Base-by-base conservation (phyloP, 2,797 vertebrate genomes). In the Oophaga sylvatica region DNA sequence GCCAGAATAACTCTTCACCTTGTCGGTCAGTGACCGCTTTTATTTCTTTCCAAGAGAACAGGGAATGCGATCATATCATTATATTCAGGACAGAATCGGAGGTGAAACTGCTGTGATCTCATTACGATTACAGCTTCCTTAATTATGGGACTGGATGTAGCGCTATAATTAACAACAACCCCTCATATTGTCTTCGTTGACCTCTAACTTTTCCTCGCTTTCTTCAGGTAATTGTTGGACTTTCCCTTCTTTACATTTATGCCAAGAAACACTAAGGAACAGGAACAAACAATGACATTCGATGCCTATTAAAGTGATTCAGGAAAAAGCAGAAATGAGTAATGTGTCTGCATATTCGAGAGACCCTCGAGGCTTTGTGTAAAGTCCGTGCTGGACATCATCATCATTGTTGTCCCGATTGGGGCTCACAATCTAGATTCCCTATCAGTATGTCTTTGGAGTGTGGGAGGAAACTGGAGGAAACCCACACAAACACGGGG, bases 41-140 rank as follows among this genome's bases (percentile, higher is more conserved):
- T 22, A 65, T 29, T 22, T 35, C 26, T 73, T n/a, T 53, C 29
- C 2, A 20, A 22, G 2, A 41, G 2, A 73, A 60, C 17, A 59
- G 57, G 70, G 76, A 76, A 84, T 62, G 35, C 22, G 71, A 76
- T 84, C 56, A 53, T 84, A 84, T 63, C 53, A 84, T 84, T 73
- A 83, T n/a, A 53, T 57, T 57, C 31, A 76, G 29, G 19, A 62
- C 78, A 62, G 78, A 62, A 62, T 17, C 53, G 59, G 45, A 57
- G 79, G 79, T 71, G 80, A 87, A 67, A 63, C 60, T 29, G 35
- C 59, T 67, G 29, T 31, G 68, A 65, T 81, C 56, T 22, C 57
- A 81, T 73, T 75, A 35, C 19, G 57, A 57, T 81, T 83, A 78
- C 29, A 5, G 41, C 48, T 83, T 76, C 80, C 26, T 45, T 75